These are phyloP conservation scores for Rhipidura dahli DNA, from an alignment of 2,113 vertebrate genomes.

Conservation along the genomic window DNA sequence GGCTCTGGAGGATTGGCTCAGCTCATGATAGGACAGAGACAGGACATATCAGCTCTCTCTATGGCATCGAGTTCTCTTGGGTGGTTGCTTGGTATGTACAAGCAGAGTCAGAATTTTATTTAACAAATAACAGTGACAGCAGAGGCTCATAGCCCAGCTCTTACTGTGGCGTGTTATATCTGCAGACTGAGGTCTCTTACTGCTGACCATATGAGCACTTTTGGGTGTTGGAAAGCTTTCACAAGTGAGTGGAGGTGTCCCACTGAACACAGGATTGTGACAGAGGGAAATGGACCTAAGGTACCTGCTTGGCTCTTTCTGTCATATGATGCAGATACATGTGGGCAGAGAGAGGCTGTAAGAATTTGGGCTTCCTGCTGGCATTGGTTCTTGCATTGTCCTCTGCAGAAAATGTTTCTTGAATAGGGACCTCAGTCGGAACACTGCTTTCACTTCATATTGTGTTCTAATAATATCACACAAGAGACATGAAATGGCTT, in stretches of 20 bases:
- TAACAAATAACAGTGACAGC: not conserved
- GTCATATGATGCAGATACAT: not conserved
- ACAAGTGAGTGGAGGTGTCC: not conserved
- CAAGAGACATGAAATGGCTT: conserved; percentile 43
- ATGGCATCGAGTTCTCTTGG: not conserved
- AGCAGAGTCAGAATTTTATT: not conserved
- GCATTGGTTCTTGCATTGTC: not conserved
- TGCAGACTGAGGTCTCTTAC: not conserved
- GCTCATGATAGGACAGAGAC: not conserved
- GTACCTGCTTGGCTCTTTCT: not conserved
- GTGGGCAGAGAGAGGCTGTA: not conserved
- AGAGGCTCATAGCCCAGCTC: not conserved
- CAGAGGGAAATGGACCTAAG: not conserved
- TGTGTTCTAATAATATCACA: conserved; percentile 56
- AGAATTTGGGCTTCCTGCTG: not conserved
- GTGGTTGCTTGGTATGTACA: not conserved
- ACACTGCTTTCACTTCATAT: not conserved
- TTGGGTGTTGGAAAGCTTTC: not conserved
- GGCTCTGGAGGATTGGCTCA: not conserved
- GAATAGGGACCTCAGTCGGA: not conserved
- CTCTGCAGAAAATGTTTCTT: not conserved
- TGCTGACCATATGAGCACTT: not conserved
- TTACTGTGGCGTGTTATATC: not conserved
- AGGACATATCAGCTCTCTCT: not conserved
- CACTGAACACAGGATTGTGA: fast-evolving